Base-by-base conservation (phyloP, 1,140 invertebrate species). In the Dreissena rostriformis region DNA sequence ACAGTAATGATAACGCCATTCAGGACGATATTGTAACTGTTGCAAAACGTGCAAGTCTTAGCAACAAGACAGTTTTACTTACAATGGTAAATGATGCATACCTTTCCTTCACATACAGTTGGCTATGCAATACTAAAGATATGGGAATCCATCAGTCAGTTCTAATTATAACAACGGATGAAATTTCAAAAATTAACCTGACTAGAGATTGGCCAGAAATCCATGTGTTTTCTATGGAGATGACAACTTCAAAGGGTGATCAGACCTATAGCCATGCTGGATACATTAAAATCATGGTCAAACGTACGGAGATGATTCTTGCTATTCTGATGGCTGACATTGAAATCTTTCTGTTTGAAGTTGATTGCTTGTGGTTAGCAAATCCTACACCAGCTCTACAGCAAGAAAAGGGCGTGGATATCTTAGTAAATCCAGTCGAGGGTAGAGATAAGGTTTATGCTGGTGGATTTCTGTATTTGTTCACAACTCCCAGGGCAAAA, bases 51-150 rank as follows among this genome's bases (percentile, higher is more conserved):
- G 70, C 77, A 24, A 84, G 75, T 53, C 0, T 10, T 0, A 39
- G 53, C 24, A 71, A 84, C 39, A 28, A 66, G 52, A 77, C 73
- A 63, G 86, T 90, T 17, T 71, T 91, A 6, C 81, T 90, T 51
- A 89, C 89, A 22, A 71, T 90, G n/a, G 82, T 91, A n/a, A 91
- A 91, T 77, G 87, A 90, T 66, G 90, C 89, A 29, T 91, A 87
- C 61, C 73, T 90, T 24, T 75, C 86, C 5, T 90, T 91, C 67
- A 86, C 88, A 19, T 86, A 88, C 57, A 91, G 89, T 83, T 91
- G 90, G 90, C 57, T 90, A 14, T 91, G 90, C 66, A 91, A 91
- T 77, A 91, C 90, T 7, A 87, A 86, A 39, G 39, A 88, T 39
- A 87, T 88, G 87, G 76, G 71, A 29, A 86, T 91, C 63, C 90